Conservation (phyloP, 1,140 invertebrate species). For the Ladona fulva region DNA sequence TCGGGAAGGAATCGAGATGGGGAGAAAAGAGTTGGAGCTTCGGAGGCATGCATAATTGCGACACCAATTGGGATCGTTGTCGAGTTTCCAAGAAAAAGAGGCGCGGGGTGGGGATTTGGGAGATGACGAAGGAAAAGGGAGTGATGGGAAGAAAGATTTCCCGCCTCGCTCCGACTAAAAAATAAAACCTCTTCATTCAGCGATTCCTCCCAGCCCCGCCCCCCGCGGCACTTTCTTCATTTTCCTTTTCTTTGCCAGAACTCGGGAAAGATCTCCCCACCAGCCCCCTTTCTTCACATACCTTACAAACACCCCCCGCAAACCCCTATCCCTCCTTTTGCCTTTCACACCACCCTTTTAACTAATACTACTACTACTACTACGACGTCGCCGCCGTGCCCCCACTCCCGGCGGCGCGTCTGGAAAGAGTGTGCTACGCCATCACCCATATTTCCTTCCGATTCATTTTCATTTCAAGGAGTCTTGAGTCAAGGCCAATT, state of each 20-base stretch:
- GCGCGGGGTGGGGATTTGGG: not conserved
- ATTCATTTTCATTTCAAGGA: not conserved
- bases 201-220: not conserved
- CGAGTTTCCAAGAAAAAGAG: slow-evolving; percentile 1
- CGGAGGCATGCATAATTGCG: slow-evolving; percentile 1
- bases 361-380: not conserved
- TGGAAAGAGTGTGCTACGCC: no score
- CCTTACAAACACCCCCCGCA: no score
- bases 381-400: no score
- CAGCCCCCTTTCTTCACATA: not conserved
- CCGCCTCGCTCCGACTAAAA: not conserved
- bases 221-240: not conserved
- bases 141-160: not conserved
- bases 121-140: not conserved
- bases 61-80: not conserved
- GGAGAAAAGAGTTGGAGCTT: not conserved
- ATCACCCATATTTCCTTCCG: not conserved
- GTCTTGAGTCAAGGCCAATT: not conserved
- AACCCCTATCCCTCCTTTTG: no score
- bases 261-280: not conserved
- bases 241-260: not conserved
- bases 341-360: not conserved
- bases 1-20: not conserved
- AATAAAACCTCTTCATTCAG: not conserved
- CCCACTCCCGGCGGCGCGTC: no score